Conservation (phyloP, 2,797 vertebrate genomes). For the Hypotaenidia philippensis region DNA sequence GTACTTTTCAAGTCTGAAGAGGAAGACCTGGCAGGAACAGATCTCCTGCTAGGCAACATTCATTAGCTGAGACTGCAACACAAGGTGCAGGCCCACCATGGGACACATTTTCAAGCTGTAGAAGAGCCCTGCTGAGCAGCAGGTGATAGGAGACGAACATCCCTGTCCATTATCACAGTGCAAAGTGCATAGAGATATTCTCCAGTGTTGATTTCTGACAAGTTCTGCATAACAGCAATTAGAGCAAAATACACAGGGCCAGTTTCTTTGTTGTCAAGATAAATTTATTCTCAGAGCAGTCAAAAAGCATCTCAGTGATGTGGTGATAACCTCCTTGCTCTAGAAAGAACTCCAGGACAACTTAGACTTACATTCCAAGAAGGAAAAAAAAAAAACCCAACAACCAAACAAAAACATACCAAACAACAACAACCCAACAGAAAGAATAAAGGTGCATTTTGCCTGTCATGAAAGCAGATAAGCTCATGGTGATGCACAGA, state of each 20-base stretch:
- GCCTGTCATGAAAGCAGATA: not conserved
- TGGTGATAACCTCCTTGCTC: not conserved
- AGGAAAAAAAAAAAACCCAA: not conserved
- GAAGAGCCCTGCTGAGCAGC: not conserved
- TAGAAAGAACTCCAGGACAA: not conserved
- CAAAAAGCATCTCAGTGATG: not conserved
- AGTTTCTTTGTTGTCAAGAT: not conserved
- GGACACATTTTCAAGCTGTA: not conserved
- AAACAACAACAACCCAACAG: not conserved
- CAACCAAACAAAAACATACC: no score
- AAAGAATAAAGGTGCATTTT: not conserved
- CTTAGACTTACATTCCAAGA: not conserved
- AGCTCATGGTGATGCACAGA: not conserved
- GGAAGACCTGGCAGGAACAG: not conserved
- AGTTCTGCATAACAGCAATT: not conserved
- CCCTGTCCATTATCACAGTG: not conserved
- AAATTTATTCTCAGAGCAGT: not conserved
- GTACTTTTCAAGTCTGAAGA: not conserved
- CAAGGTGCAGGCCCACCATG: not conserved
- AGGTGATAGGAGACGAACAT: not conserved
- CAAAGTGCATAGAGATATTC: not conserved
- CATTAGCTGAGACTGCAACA: not conserved
- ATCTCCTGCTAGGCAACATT: fast-evolving
- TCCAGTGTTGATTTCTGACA: not conserved
- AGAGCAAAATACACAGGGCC: not conserved